Evolutionary conservation across 2,888 invertebrate species (phyloP), one percentile per base, ranked within the genome.

Genomic region (Pemphredon lugubris): DNA sequence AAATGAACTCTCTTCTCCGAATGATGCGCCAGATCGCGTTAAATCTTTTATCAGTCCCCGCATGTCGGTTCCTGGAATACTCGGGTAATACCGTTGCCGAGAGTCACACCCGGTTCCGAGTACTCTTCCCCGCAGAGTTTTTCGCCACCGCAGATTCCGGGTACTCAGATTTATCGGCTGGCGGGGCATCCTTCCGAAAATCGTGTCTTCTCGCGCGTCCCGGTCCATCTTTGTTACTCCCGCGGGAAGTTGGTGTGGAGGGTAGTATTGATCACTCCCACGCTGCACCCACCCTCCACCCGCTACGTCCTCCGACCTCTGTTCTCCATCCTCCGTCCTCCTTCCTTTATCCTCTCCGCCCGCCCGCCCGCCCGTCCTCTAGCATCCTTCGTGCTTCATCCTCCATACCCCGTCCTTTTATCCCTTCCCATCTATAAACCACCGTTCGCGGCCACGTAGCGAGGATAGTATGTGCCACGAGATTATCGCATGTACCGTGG

Each of bases 231-330:
- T 83, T 79, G 85, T 84, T 84, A 81, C 83, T 85, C 84, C 73
- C 78, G 79, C 69, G 83, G 84, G 81, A 84, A 81, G 81, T 78
- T 77, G 77, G 83, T 80, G 81, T 84, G 83, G 84, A 82, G 82
- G n/a, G 83, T 84, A 88, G 88, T 89, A 89, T 89, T 89, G 89
- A 89, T 89, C 89, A 88, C 84, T 83, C 84, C 85, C 84, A 86
- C 83, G 84, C 82, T 85, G 82, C 84, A 79, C 83, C 86, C 86
- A 84, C 83, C n/a, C 81, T 81, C 81, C 77, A 72, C 78, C 77
- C 73, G 59, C 68, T 54, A 65, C 69, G 58, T 77, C 75, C 61
- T 76, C 73, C 75, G 63, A 76, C 73, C 77, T 77, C 74, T 40
- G 30, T 55, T 13, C 67, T 71, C 50, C 72, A 45, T 73, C 80